Percentiles rank a stretch among this genome's conserved stretches.
phyloP scores from a whole-genome alignment of 2,113 vertebrate species.

The Gymnogyps californianus region DNA sequence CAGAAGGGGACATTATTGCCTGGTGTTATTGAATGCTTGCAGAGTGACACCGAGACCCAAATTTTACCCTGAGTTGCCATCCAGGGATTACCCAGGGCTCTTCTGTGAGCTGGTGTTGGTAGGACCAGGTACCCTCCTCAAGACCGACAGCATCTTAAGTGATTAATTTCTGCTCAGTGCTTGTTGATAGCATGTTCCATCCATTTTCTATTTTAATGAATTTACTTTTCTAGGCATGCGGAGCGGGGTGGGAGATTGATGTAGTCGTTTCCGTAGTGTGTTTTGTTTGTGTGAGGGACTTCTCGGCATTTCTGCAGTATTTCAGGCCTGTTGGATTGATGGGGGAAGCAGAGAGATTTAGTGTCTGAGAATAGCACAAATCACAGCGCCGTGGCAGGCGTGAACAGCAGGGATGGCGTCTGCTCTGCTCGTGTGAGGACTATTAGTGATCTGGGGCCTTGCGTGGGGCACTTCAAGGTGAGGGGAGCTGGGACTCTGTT shows the following conservation, averaged over 20 bases:
- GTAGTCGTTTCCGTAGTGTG: not conserved
- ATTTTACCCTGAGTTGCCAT: not conserved
- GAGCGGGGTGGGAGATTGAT: not conserved
- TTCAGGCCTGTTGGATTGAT: not conserved
- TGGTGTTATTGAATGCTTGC: not conserved
- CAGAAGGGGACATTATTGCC: not conserved
- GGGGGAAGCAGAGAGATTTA: not conserved
- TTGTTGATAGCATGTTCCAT: not conserved
- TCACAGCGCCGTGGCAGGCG: not conserved
- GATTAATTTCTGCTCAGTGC: not conserved
- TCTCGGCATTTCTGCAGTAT: not conserved
- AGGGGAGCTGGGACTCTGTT: rapidly evolving
- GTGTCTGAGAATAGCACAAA: not conserved
- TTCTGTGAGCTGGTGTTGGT: not conserved
- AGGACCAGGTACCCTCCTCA: not conserved
- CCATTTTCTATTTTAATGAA: not conserved
- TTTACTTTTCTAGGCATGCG: not conserved
- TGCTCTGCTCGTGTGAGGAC: not conserved
- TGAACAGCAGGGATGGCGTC: not conserved
- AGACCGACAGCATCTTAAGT: not conserved
- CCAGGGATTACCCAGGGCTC: not conserved
- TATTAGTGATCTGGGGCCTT: not conserved
- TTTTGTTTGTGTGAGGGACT: not conserved
- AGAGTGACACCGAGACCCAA: not conserved
- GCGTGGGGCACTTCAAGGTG: not conserved